Evolutionary conservation across 2,888 invertebrate species (phyloP), one percentile per base, ranked within the genome.

Genomic region (Brachylomia viminalis): DNA sequence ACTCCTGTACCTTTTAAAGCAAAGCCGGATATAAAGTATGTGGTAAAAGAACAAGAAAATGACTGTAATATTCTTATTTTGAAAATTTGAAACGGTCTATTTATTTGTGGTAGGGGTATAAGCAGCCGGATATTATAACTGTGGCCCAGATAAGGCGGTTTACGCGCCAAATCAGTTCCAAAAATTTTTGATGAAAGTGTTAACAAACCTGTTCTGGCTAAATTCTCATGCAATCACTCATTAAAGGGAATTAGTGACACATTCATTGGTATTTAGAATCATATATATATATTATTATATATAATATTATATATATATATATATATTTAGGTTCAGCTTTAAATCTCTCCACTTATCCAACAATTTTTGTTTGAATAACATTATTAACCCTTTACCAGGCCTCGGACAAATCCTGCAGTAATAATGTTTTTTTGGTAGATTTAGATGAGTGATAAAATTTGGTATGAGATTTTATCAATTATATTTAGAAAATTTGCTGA

Each of bases 31-130:
- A 65, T 93, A 0, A 85, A 93, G 71, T 96, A 96, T 72, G 95
- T 95, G 89, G 93, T 96, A 0, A 92, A 90, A 58, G 95, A 96
- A 84, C 92, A 91, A 56, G 94, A 95, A 23, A 93, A 94, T 71
- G 96, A 94, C 66, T 95, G 94, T 86, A 96, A 96, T 87, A 96
- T 96, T 82, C 83, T 96, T 8, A 91, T 96, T 68, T 90, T 96
- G 58, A 96, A 95, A 79, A 91, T 95, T 73, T 90, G 56, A 84
- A 17, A 73, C 49, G 20, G 0, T 17, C 2, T 27, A 4, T 58
- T 27, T 13, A 45, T 20, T 45, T n/a, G 30, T 78, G 56, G 30
- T 72, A 17, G 0, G 3, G 20, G 11, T 27, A 3, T 42, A 7
- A 15, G 10, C 8, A 20, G 6, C 17, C 11, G 13, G 10, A 33